Evolutionary conservation across 2,888 invertebrate genomes (phyloP).

Genomic region (Drosophila eohydei): DNA sequence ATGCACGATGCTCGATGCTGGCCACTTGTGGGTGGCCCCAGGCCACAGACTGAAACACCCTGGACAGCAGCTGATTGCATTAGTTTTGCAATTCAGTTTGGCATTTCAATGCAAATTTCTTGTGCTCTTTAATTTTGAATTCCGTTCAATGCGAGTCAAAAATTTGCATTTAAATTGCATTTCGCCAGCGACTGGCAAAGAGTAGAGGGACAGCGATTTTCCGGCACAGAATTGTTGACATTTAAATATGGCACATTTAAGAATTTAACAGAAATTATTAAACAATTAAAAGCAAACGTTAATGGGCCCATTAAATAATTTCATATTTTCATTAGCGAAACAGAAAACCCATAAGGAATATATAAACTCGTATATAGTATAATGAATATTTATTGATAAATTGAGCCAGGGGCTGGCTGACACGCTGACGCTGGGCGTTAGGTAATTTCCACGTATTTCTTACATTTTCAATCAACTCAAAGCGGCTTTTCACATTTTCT

Average conservation of each 20-base stretch:
- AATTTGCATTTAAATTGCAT: conserved; percentile 77
- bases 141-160: conserved; percentile 58
- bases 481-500: conserved; percentile 56
- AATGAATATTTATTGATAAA: conserved; percentile 13
- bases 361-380: neutral
- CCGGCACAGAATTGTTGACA: conserved; percentile 9
- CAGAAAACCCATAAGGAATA: conserved; percentile 3
- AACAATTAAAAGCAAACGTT: conserved; percentile 24
- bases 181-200: conserved; percentile 28
- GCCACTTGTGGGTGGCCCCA: conserved; percentile 32
- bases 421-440: conserved; percentile 43
- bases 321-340: conserved; percentile 34
- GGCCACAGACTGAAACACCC: conserved; percentile 33
- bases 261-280: conserved; percentile 38
- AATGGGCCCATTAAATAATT: conserved; percentile 27
- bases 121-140: conserved; percentile 68
- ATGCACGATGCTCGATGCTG: conserved; percentile 5
- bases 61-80: conserved; percentile 52
- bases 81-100: conserved; percentile 66
- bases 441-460: conserved; percentile 67
- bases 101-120: conserved; percentile 71
- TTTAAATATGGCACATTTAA: conserved; percentile 27
- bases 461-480: conserved; percentile 62
- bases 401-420: conserved; percentile 16
- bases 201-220: neutral